Base-by-base conservation (phyloP, 2,888 invertebrate species). In the Cantharis flavilabris region DNA sequence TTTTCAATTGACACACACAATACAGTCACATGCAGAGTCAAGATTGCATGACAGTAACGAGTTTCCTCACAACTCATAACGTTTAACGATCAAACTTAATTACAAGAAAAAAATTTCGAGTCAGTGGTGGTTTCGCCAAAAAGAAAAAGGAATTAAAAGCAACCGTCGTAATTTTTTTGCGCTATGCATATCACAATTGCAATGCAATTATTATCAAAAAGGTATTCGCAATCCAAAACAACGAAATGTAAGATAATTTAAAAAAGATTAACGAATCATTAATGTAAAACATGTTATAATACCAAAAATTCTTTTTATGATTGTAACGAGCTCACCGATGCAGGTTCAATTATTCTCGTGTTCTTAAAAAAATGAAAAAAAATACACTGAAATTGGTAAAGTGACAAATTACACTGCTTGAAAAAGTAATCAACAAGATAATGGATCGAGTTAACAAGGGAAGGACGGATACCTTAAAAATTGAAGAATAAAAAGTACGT, bases 251-350 rank as follows among this genome's bases (percentile, higher is more conserved):
- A 28, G 69, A 62, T 72, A 76, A 75, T 76, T 72, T 76, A 76
- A 76, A 76, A 76, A 64, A 69, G 72, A 76, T 72, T 72, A 76
- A 33, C 62, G 72, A 11, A 20, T 63, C 62, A 63, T 69, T 26
- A 62, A 20, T 69, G 23, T 62, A 76, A 75, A 26, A 33, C 67
- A 20, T 63, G 62, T 30, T 69, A 72, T 76, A 72, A 76, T 49
- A 49, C 49, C 49, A 49, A 49, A 49, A 49, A 49, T 49, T 49
- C 49, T 49, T 49, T 49, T 49, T 49, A 49, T 49, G 49, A 49
- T 49, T 7, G n/a, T 49, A 49, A 49, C 49, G 49, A 49, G 49
- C 49, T 49, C n/a, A 49, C 49, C 7, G 49, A 13, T 49, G 49
- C 7, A 49, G 49, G 49, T 49, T 49, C 49, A 49, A 49, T 49